Base-by-base conservation (phyloP, 92 coral and sea anemone genomes). In the Phenganax marumi region DNA sequence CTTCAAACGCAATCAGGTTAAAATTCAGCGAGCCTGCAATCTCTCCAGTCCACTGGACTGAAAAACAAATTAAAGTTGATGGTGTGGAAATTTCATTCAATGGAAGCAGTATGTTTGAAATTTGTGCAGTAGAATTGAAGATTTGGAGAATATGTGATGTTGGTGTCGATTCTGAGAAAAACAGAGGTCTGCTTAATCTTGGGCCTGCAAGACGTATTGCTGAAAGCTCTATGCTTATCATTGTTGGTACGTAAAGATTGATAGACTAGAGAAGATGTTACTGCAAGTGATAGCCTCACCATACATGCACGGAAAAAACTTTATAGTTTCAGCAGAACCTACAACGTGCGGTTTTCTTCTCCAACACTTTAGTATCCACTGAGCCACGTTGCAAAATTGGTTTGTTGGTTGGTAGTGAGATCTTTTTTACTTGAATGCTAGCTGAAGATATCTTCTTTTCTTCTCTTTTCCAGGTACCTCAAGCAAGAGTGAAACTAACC, bases 181-280 rank as follows among this genome's bases (percentile, higher is more conserved):
- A 70, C 19, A 89, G 99, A 39, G 97, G 99, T 17, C 99, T 97
- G 60, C 46, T 77, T 70, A 92, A 96, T 82, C 70, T 87, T 86
- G 99, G 97, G 25, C 97, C 99, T 18, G 96, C 97, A 0, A 86
- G 99, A 33, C 76, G 99, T 23, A 83, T 92, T 19, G 97, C 97
- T 0, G 99, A 96, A 76, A 86, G 87, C 19, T 93, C 99, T 55
- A 87, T 92, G 80, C 87, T 96, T 5, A 92, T 96, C 25, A 92
- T 96, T 24, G 85, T 93, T 76, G 97, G 97, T 91, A 57, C 14
- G 60, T 49, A 14, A 19, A 55, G n/a, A 10, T 8, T 19, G 23
- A 52, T 12, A 17, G 3, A 33, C 43, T 33, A 33, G 43, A 33
- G 43, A 33, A 33, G 43, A 33, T 12, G 12, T 19, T 49, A 2